Conservation (phyloP, 2,113 vertebrate species). For the Tachysurus vachellii region DNA sequence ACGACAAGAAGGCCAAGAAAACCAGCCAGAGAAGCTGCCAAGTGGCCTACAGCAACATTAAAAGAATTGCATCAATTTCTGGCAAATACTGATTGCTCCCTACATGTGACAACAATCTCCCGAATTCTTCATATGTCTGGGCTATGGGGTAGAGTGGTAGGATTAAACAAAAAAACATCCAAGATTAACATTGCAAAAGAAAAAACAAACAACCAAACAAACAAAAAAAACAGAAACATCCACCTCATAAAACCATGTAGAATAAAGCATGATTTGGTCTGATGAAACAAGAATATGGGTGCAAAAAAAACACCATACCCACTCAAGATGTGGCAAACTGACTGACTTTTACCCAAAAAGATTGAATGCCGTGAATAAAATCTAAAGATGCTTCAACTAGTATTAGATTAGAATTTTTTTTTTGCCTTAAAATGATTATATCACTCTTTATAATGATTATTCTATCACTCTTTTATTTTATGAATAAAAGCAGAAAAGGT, state of each 20-base stretch:
- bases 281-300: no score
- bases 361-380: background rate
- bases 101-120: constrained; percentile 14
- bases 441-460: background rate
- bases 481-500: background rate
- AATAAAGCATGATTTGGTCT: no score
- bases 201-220: no score
- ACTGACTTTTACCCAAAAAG: background rate
- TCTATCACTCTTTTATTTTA: background rate
- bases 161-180: background rate
- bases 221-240: no score
- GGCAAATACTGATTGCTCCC: background rate
- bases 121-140: background rate
- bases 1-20: background rate
- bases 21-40: background rate
- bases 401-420: background rate
- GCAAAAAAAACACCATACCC: no score
- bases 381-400: background rate
- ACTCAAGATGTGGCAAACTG: background rate
- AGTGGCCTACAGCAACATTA: background rate
- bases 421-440: background rate
- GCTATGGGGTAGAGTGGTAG: background rate
- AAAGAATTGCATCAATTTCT: background rate
- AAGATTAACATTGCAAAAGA: no score
- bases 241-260: no score